Base-by-base conservation (phyloP, 2,888 invertebrate species). In the Magallana nippona region DNA sequence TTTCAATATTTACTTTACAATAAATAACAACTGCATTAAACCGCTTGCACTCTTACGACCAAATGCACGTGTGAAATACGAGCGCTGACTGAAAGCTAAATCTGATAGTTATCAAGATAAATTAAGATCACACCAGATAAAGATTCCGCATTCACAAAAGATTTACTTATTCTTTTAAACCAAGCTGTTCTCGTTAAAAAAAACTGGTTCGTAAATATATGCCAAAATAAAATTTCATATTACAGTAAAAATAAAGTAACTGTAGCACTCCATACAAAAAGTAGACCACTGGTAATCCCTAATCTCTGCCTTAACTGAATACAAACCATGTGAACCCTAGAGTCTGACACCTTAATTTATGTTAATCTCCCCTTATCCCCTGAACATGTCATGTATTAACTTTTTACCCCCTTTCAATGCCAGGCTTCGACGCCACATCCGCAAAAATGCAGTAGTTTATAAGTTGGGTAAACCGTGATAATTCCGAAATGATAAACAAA, bases 261-360 rank as follows among this genome's bases (percentile, higher is more conserved):
- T 22, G 71, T 27, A 27, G 27, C 27, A 22, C 15, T 71, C 32
- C 27, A 2, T 27, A 27, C 22, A 27, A 71, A 71, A 71, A 32
- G 22, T 15, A 32, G 71, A 22, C 32, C 27, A 27, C 17, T 71
- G 71, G 22, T 71, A 71, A 13, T 71, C 15, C 15, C 32, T 71
- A 71, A 71, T 71, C 71, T 71, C 32, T 17, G 27, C 27, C 63
- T 71, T 27, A 71, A 71, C 13, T 71, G 22, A 32, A 71, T 71
- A 11, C 32, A 1, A 71, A 71, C 32, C 10, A 13, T 71, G 71
- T 32, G 71, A 32, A 27, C 71, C 44, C 2, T 71, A 17, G 71
- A 15, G 71, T 71, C 19, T 71, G 71, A 32, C 27, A 71, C 71
- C 19, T 71, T 71, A 71, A 71, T 71, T 71, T 71, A 71, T 71